A percentile compares a stretch with the other conserved stretches of the same genome.
These are phyloP conservation scores for Caradrina clavipalpis DNA, from an alignment of 2,888 invertebrate genomes.

Conservation along the genomic window DNA sequence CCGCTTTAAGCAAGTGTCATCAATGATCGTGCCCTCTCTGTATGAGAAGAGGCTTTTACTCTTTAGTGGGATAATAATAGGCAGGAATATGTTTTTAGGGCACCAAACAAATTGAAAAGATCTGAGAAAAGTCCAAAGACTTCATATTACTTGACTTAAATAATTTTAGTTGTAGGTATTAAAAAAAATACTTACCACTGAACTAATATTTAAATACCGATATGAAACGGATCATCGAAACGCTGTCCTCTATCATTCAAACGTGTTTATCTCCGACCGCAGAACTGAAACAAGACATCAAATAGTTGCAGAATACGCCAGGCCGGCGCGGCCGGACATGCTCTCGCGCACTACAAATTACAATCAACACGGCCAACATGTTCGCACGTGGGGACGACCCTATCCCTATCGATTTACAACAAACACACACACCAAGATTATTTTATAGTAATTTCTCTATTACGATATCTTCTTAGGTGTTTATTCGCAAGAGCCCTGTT, in stretches of 20 bases:
- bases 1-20: too few relatives aligned
- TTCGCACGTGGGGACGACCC: conserved; percentile 86
- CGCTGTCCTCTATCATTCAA: conserved; percentile 24
- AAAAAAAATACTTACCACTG: neutral
- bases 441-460: conserved; percentile 90
- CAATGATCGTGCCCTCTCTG: too few relatives aligned
- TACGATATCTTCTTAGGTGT: conserved; percentile 74
- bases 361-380: conserved; percentile 89
- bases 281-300: conserved; percentile 54
- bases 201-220: conserved; percentile 7
- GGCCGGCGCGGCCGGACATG: conserved; percentile 71
- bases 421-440: conserved; percentile 77
- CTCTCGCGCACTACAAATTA: conserved; percentile 89
- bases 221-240: conserved; percentile 14
- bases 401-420: conserved; percentile 87
- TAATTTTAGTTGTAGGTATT: too few relatives aligned
- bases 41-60: too few relatives aligned
- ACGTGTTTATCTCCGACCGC: conserved; percentile 35
- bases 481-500: conserved; percentile 63
- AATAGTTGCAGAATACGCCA: conserved; percentile 76
- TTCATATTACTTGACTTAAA: too few relatives aligned
- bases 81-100: too few relatives aligned
- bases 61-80: too few relatives aligned
- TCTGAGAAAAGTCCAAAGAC: neutral
- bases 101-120: neutral